Evolutionary conservation across 1,140 invertebrate species (phyloP), one percentile per base, ranked within the genome.

Genomic region (Zaprionus taronus): DNA sequence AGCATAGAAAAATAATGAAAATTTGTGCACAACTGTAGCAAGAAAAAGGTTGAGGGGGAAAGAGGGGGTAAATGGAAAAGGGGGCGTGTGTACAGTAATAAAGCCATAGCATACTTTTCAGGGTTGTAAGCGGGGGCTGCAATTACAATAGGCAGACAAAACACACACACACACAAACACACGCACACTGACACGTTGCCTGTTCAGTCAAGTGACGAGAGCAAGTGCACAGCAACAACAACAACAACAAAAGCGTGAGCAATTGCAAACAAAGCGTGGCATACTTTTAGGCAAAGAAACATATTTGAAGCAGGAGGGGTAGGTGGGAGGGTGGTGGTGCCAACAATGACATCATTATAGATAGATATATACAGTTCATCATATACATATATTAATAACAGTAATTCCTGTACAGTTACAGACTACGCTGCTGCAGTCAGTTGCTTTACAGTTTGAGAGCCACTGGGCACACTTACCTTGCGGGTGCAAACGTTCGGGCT

Each of bases 401-500:
- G 11, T 53, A 24, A 53, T 65, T 34, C 31, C 31, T 81, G 51
- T 70, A 80, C 73, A 74, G 63, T 57, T 68, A 47, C 66, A 57
- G 66, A 15, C 44, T 15, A 28, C 20, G n/a, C n/a, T 34, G 51
- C 63, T 67, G 44, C 58, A 72, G 79, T 65, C 79, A 71, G 56
- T 55, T 44, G 44, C 49, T 38, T 34, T 26, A 57, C 76, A 82
- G 82, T 85, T 85, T 72, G 26, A 65, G 41, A 70, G 49, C 7
- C 69, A 81, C 67, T 81, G 69, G 20, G 31, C 15, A 41, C 36
- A 94, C 96, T 96, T 96, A 97, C 97, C 96, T 96, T 95, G 95
- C 81, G 97, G 97, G 94, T 97, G 96, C 93, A 98, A 95, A 94
- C 96, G 95, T 93, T 96, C 96, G 86, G 96, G 96, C 93, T 97